A percentile compares a stretch with the other conserved stretches of the same genome.
Conservation (phyloP, 2,888 invertebrate genomes). For the Trachelus troglodyta region DNA sequence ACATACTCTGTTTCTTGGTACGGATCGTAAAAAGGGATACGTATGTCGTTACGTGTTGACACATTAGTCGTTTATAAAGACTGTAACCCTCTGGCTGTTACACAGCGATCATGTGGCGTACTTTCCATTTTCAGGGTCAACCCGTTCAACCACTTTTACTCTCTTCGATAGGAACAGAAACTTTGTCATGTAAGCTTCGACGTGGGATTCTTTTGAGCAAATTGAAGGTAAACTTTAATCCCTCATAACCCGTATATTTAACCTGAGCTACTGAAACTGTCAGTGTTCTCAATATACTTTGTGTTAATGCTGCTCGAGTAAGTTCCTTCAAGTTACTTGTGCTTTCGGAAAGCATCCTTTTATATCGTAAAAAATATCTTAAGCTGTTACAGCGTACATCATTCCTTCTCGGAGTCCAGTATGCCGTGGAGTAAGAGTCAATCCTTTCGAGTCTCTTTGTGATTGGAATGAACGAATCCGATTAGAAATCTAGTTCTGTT, state of each 20-base stretch:
- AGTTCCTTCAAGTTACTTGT: background rate
- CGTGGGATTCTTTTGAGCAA: too few relatives aligned
- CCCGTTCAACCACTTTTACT: slow-evolving; percentile 23
- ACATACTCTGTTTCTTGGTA: background rate
- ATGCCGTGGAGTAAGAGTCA: background rate
- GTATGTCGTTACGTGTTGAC: background rate
- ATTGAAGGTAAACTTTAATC: background rate
- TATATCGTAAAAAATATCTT: background rate
- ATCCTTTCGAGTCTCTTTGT: background rate
- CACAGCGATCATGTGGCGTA: slow-evolving; percentile 18
- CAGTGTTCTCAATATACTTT: background rate
- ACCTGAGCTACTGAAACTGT: background rate
- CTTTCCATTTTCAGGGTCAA: slow-evolving; percentile 26
- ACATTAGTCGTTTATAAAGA: background rate
- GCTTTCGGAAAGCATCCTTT: background rate
- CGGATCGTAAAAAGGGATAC: background rate
- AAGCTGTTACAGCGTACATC: background rate
- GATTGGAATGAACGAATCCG: background rate
- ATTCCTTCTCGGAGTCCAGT: background rate
- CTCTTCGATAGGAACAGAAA: slow-evolving; percentile 15
- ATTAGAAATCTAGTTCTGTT: background rate
- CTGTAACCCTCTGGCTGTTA: background rate
- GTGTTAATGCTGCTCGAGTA: too few relatives aligned
- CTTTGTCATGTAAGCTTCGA: background rate
- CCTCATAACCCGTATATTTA: background rate